Evolutionary conservation across 2,888 invertebrate species (phyloP).

Genomic region (Acleris cristana): DNA sequence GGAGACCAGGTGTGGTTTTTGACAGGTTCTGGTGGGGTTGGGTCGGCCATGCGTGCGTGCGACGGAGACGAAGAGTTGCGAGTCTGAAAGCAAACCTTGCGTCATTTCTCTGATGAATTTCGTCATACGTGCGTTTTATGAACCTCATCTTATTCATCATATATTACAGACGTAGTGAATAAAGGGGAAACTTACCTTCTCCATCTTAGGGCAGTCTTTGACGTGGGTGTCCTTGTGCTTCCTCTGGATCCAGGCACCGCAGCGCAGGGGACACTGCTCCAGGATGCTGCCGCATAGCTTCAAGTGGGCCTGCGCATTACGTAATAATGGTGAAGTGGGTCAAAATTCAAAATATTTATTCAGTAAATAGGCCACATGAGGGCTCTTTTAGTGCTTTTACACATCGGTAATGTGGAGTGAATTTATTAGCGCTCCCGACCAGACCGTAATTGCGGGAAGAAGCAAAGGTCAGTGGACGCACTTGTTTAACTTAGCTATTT

Average conservation of each 20-base stretch:
- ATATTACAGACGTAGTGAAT: too few species aligned
- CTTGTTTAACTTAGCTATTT: too few species aligned
- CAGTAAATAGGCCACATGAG: too few species aligned
- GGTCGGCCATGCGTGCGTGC: conserved; percentile 63
- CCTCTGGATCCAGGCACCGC: conserved; percentile 88
- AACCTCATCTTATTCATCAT: too few species aligned
- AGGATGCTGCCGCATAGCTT: conserved; percentile 88
- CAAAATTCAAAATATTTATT: too few species aligned
- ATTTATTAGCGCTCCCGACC: neutral
- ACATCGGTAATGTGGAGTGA: too few species aligned
- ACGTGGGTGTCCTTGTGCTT: conserved; percentile 85
- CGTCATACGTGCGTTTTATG: neutral
- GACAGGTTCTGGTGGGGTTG: conserved; percentile 53
- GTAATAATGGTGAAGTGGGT: neutral
- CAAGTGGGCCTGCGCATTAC: conserved; percentile 83
- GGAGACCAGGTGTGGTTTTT: conserved; percentile 72
- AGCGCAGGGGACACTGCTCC: conserved; percentile 88
- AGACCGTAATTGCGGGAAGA: too few species aligned
- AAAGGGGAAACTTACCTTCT: conserved; percentile 58
- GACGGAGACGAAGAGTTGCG: conserved; percentile 59
- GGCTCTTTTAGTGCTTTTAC: too few species aligned
- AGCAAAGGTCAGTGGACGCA: too few species aligned
- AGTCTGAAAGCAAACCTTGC: conserved; percentile 47
- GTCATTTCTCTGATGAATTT: neutral
- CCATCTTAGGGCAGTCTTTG: conserved; percentile 71